A percentile compares a stretch with the other conserved stretches of the same genome.
These are phyloP conservation scores for Paradisaea rubra DNA, from an alignment of 2,113 vertebrate species.

Conservation along the genomic window DNA sequence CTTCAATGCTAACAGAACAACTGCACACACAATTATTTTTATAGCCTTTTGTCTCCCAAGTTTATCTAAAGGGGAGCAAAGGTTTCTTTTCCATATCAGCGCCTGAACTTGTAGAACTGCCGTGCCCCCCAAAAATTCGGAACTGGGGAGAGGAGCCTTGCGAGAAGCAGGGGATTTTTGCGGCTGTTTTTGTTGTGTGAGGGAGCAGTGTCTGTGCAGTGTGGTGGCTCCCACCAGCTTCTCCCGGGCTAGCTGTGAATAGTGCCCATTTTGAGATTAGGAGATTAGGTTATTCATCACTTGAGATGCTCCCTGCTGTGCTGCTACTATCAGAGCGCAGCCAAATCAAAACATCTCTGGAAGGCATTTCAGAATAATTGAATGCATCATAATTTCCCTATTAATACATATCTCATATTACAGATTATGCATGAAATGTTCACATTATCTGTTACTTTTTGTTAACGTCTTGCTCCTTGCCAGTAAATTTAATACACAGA, in stretches of 20 bases:
- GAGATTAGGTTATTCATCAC: slow-evolving; percentile 98
- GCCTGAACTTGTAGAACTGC: slow-evolving; percentile 4
- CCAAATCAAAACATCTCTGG: slow-evolving; percentile 97
- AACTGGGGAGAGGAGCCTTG: not conserved
- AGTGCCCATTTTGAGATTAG: slow-evolving; percentile 95
- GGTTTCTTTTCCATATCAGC: slow-evolving; percentile 42
- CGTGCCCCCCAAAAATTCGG: not conserved
- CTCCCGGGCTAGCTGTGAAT: slow-evolving; percentile 77
- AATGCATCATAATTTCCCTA: slow-evolving; percentile 97
- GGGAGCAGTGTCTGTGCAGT: slow-evolving; percentile 44
- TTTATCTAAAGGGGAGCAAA: slow-evolving; percentile 51
- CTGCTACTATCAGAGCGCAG: slow-evolving; percentile 80
- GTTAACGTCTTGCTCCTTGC: slow-evolving; percentile 87
- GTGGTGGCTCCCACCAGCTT: slow-evolving; percentile 79
- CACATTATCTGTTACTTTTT: slow-evolving; percentile 90
- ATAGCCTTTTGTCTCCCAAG: slow-evolving; percentile 68
- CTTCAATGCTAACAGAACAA: slow-evolving; percentile 31
- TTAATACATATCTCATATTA: slow-evolving; percentile 97
- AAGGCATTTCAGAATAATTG: slow-evolving; percentile 95
- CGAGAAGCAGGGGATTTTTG: not conserved
- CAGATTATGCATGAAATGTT: slow-evolving; percentile 90
- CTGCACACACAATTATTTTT: slow-evolving; percentile 48
- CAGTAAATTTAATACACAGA: slow-evolving; percentile 86
- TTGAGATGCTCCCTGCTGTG: slow-evolving; percentile 86
- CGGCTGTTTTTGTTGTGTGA: slow-evolving; percentile 61